These are phyloP conservation scores for Uromys caudimaculatus DNA, from an alignment of 2,797 vertebrate genomes.

Conservation along the genomic window DNA sequence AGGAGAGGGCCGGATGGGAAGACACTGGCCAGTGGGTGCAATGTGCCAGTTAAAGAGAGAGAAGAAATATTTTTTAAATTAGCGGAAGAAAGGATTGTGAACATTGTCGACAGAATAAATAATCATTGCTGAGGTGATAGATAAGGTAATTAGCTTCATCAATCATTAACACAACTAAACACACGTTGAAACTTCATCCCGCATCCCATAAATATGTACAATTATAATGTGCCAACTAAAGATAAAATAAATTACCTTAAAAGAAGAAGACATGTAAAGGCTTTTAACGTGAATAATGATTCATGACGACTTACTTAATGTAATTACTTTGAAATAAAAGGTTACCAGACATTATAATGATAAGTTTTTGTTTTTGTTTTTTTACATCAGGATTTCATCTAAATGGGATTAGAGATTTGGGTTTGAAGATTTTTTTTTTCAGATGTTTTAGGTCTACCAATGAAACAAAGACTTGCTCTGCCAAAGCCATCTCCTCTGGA, in stretches of 20 bases:
- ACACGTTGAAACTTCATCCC: not conserved
- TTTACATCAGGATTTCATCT: not conserved
- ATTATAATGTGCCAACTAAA: not conserved
- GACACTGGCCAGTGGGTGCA: not conserved
- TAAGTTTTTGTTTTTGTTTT: not conserved
- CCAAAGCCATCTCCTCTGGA: not conserved
- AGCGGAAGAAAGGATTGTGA: not conserved
- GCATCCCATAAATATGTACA: not conserved
- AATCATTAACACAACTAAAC: not conserved
- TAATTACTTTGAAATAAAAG: slow-evolving; percentile 19
- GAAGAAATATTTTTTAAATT: not conserved
- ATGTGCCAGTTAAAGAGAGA: not conserved
- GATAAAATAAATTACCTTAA: not conserved
- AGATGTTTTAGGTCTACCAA: not conserved
- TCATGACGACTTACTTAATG: not conserved
- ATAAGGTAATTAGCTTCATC: not conserved
- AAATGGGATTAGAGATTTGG: not conserved
- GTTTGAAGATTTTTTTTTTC: not conserved
- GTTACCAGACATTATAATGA: not conserved
- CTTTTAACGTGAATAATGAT: not conserved
- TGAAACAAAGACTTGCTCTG: not conserved
- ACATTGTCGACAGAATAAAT: not conserved
- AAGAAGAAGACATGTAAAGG: not conserved
- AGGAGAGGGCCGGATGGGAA: not conserved
- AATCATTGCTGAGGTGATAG: not conserved